Percentiles rank a stretch among this genome's conserved stretches.
phyloP scores from a whole-genome alignment of 2,888 invertebrate genomes.

The Drosophila nigricruria region DNA sequence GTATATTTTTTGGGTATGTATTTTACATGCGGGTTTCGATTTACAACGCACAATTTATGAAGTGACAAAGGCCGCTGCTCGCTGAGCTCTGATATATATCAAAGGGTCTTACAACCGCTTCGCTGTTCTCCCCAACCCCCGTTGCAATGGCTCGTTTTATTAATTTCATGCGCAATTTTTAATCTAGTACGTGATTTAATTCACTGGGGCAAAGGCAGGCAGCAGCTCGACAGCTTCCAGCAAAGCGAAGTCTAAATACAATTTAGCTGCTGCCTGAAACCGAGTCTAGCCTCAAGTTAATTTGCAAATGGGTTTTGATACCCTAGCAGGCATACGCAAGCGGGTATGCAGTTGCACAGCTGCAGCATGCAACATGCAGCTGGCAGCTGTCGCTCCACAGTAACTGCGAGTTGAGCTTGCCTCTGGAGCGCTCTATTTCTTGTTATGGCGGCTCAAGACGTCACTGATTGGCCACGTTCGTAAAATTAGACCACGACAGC shows the following conservation, averaged over 20 bases:
- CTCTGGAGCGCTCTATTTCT: background rate
- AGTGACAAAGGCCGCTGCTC: constrained; percentile 66
- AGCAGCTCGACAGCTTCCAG: constrained; percentile 23
- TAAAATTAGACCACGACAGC: constrained; percentile 68
- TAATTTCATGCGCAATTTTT: constrained; percentile 85
- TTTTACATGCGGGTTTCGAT: constrained; percentile 62
- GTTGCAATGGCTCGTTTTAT: constrained; percentile 64
- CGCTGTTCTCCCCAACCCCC: background rate
- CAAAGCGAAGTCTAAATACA: constrained; percentile 71
- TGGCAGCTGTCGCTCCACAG: background rate
- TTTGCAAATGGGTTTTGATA: constrained; percentile 79
- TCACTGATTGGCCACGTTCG: constrained; percentile 80
- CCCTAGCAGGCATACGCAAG: background rate
- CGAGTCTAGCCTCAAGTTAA: constrained; percentile 79
- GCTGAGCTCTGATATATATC: constrained; percentile 29
- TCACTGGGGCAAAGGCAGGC: constrained; percentile 49
- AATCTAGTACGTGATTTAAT: constrained; percentile 85
- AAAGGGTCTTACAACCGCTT: constrained; percentile 59
- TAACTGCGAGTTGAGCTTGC: background rate
- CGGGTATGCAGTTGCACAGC: background rate
- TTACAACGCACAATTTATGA: constrained; percentile 71
- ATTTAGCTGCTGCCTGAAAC: constrained; percentile 61
- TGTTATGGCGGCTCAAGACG: constrained; percentile 46
- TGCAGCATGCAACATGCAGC: background rate
- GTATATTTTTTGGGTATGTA: background rate